These are phyloP conservation scores for Caenorhabditis uteleia DNA, from an alignment of 2,888 invertebrate species.

Conservation along the genomic window DNA sequence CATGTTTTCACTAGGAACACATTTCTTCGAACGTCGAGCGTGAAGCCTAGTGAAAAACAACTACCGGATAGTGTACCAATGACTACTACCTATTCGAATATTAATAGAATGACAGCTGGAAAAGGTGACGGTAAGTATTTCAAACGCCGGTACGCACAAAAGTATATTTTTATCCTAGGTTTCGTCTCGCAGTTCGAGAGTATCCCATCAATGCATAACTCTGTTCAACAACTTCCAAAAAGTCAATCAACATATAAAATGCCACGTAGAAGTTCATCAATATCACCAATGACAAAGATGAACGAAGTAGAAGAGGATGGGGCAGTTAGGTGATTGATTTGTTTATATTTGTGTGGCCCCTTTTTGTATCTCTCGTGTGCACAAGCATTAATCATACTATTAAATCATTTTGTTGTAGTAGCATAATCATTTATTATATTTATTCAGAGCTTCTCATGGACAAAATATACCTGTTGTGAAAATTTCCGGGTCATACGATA, in stretches of 20 bases:
- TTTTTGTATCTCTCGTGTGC: too few relatives aligned
- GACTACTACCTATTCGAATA: conserved; percentile 1
- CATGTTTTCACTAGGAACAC: conserved; percentile 27
- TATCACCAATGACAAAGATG: too few relatives aligned
- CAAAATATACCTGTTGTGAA: too few relatives aligned
- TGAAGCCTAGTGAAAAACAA: background rate
- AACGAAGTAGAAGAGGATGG: too few relatives aligned
- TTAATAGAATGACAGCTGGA: background rate
- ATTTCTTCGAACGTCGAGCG: conserved; percentile 7
- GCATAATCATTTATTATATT: background rate
- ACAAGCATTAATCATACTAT: too few relatives aligned
- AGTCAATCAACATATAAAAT: too few relatives aligned
- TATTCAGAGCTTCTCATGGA: background rate
- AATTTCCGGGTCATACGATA: background rate
- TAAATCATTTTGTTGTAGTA: background rate
- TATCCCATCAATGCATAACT: conserved; percentile 2
- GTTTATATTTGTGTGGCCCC: background rate
- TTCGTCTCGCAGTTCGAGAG: conserved; percentile 21
- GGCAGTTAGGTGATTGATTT: too few relatives aligned
- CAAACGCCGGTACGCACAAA: background rate
- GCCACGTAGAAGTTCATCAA: too few relatives aligned
- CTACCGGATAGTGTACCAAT: conserved; percentile 5
- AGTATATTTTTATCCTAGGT: background rate
- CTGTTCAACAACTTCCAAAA: too few relatives aligned
- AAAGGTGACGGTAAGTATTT: background rate